Conservation (phyloP, 2,888 invertebrate species). For the Drosophila macrospina region DNA sequence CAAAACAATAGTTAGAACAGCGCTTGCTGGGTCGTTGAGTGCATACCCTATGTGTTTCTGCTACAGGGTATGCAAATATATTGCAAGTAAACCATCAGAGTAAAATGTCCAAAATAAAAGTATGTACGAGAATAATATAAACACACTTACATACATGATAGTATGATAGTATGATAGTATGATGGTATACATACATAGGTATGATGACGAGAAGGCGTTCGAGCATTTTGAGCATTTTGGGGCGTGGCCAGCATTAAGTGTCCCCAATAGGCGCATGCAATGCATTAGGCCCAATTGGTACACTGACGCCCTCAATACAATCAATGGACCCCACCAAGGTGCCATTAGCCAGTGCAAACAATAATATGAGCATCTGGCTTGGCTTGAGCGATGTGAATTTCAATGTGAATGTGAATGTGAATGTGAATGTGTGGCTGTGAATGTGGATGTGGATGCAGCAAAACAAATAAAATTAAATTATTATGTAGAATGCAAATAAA, state of each 20-base stretch:
- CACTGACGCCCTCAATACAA: constrained; percentile 48
- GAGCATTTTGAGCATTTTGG: constrained; percentile 1
- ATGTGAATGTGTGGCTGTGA: constrained; percentile 1
- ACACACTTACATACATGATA: constrained; percentile 3
- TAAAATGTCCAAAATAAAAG: constrained; percentile 44
- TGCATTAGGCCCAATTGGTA: constrained; percentile 49
- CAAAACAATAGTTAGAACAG: neutral
- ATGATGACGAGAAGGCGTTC: constrained; percentile 7
- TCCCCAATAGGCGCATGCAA: constrained; percentile 67
- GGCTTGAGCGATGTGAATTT: constrained; percentile 12
- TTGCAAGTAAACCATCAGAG: constrained; percentile 71
- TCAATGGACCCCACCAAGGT: constrained; percentile 67
- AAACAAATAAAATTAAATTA: constrained; percentile 80
- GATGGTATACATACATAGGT: constrained; percentile 3
- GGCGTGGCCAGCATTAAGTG: constrained; percentile 65
- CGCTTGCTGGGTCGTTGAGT: neutral
- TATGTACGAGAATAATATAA: constrained; percentile 6
- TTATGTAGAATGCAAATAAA: constrained; percentile 78
- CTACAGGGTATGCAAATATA: constrained; percentile 43
- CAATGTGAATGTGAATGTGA: constrained; percentile 49
- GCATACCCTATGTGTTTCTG: constrained; percentile 9
- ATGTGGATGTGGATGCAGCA: constrained; percentile 63
- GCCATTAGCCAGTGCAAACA: constrained; percentile 67
- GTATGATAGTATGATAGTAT: too few species aligned
- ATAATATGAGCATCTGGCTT: constrained; percentile 49